phyloP scores from a whole-genome alignment of 2,797 vertebrate species.

The Borostomias antarcticus region DNA sequence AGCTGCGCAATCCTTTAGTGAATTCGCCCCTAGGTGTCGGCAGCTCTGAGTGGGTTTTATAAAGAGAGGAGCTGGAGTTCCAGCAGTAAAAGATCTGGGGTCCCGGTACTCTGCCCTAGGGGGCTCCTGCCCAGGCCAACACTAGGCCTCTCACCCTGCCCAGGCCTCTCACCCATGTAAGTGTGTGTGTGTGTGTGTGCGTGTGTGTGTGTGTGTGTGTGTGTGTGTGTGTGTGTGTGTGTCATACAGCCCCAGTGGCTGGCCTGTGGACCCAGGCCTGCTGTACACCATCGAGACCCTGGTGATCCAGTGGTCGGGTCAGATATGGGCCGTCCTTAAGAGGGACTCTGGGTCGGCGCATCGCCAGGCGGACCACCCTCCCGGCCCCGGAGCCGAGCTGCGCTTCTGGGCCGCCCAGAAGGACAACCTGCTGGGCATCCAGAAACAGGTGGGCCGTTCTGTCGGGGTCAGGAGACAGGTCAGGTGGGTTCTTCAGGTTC shows the following conservation, averaged over 20 bases:
- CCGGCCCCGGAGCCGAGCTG: slow-evolving; percentile 74
- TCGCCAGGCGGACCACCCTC: slow-evolving; percentile 67
- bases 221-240: slow-evolving; percentile 49
- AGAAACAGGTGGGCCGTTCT: slow-evolving; percentile 66
- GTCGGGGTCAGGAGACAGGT: neutral
- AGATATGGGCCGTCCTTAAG: slow-evolving; percentile 74
- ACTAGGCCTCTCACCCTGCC: no score
- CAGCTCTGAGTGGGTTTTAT: no score
- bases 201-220: slow-evolving; percentile 57
- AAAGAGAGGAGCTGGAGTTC: no score
- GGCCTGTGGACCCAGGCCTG: slow-evolving; percentile 66
- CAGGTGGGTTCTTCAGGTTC: neutral
- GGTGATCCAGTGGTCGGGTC: slow-evolving; percentile 73
- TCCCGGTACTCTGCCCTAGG: no score
- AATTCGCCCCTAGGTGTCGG: no score
- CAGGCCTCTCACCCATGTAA: neutral
- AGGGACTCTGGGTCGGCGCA: slow-evolving; percentile 68
- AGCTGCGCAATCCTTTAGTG: no score
- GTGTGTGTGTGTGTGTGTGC: slow-evolving; percentile 4
- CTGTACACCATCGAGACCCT: slow-evolving; percentile 76
- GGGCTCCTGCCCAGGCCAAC: no score
- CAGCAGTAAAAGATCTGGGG: no score
- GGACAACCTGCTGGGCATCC: slow-evolving; percentile 76
- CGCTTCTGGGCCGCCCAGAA: slow-evolving; percentile 79
- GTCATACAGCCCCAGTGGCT: slow-evolving; percentile 57